Base-by-base conservation (phyloP, 2,113 vertebrate genomes). In the Cinclus mexicanus region DNA sequence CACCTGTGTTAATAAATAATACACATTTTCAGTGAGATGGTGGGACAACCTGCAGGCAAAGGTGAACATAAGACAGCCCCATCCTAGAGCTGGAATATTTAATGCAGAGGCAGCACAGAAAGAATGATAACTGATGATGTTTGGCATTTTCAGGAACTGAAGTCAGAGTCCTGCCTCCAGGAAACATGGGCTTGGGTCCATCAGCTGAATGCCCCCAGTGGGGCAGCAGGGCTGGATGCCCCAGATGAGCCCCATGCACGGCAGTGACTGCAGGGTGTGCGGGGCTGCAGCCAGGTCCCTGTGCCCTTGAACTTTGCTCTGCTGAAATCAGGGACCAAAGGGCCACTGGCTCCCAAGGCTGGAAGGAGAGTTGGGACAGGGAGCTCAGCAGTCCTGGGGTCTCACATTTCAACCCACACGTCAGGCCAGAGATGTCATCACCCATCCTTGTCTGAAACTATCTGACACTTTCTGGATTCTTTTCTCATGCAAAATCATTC, bases 401-500 rank as follows among this genome's bases (percentile, higher is more conserved):
- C 37, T 57, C 19, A 1, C 2, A 5, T 47, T 24, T 53, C 33
- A 46, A 63, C n/a, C 49, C 55, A 3, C 25, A 26, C 1, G 1
- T n/a, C 61, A 69, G 4, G 3, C 15, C 70, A 31, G 52, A 44
- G 44, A 41, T 56, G 29, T 12, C 41, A 64, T 76, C 91, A 29
- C 3, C 20, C 59, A 52, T 17, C 80, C 77, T 46, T 5, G 1
- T 9, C 77, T 50, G 57, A 91, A 87, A 87, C 63, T 17, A 42
- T 25, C 52, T 64, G 69, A 91, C 11, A 14, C 77, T 84, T 50
- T 64, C 72, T 24, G 63, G 31, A 57, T 55, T 65, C 76, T 84
- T 56, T 85, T 81, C 89, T 95, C 59, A 67, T 53, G 79, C 70
- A 89, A 94, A 95, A 94, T 55, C 53, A 80, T 69, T 63, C 68